Evolutionary conservation across 2,888 invertebrate genomes (phyloP).

Genomic region (Tuberolachnus salignus): DNA sequence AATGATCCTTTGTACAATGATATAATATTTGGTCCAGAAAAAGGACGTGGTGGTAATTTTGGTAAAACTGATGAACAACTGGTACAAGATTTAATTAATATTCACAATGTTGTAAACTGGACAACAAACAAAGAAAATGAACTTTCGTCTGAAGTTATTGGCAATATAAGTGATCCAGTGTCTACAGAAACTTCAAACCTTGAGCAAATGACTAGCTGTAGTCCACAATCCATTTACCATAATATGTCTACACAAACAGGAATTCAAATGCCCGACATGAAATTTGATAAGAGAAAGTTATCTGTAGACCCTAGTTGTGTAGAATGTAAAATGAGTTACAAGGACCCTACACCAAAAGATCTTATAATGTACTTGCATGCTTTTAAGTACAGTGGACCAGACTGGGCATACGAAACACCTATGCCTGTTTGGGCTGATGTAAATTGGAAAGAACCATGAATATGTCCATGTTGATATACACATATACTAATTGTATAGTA

Average conservation of each 20-base stretch:
- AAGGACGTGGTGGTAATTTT: constrained; percentile 86
- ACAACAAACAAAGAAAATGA: constrained; percentile 74
- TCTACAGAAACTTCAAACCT: background rate
- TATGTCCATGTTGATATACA: too few species aligned
- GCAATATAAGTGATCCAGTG: background rate
- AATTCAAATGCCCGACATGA: constrained; percentile 74
- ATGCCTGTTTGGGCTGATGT: constrained; percentile 89
- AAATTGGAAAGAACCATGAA: constrained; percentile 74
- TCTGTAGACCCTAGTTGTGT: constrained; percentile 85
- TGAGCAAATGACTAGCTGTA: constrained; percentile 59
- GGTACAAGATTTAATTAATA: constrained; percentile 84
- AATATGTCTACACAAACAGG: constrained; percentile 87
- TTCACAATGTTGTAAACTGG: constrained; percentile 95
- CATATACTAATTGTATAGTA: too few species aligned
- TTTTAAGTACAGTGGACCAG: constrained; percentile 88
- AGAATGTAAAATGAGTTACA: constrained; percentile 88
- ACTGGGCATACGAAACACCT: constrained; percentile 91
- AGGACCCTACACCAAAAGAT: constrained; percentile 89
- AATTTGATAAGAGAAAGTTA: constrained; percentile 74
- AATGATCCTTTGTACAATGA: constrained; percentile 98
- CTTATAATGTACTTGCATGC: constrained; percentile 96
- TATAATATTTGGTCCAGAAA: constrained; percentile 90
- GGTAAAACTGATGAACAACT: constrained; percentile 90
- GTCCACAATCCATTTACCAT: constrained; percentile 63
- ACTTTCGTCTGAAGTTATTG: constrained; percentile 60